Evolutionary conservation across 2,113 vertebrate genomes (phyloP).

Genomic region (Cichladusa arquata): DNA sequence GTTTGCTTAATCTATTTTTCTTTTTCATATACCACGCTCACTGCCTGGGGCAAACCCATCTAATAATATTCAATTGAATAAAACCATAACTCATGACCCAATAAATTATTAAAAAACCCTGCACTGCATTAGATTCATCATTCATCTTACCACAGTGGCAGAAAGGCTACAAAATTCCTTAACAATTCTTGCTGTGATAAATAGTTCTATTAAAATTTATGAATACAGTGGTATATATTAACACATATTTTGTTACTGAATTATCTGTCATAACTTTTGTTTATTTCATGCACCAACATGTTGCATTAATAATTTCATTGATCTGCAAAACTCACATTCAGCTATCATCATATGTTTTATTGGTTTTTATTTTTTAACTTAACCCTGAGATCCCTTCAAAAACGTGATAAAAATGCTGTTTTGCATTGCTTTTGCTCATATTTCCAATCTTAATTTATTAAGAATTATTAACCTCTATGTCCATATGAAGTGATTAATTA

Average conservation of each 20-base stretch:
- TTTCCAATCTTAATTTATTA: not conserved
- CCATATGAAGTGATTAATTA: not conserved
- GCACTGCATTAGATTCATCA: constrained; percentile 68
- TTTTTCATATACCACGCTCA: constrained; percentile 64
- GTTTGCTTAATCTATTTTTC: constrained; percentile 79
- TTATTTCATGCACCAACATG: not conserved
- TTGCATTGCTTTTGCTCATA: not conserved
- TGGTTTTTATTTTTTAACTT: not conserved
- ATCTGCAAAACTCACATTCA: constrained; percentile 6
- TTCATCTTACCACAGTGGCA: constrained; percentile 65
- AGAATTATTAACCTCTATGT: not conserved
- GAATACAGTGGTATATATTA: constrained; percentile 58
- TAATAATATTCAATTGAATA: constrained; percentile 81
- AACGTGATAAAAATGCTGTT: not conserved
- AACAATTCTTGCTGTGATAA: constrained; percentile 67
- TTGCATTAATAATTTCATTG: constrained; percentile 17
- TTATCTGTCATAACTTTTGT: constrained; percentile 32
- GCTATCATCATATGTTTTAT: not conserved
- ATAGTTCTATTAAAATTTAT: constrained; percentile 73
- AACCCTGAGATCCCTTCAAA: not conserved
- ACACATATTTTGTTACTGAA: constrained; percentile 43
- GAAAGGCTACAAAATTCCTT: constrained; percentile 64
- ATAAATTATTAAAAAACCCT: constrained; percentile 78
- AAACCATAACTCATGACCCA: constrained; percentile 80
- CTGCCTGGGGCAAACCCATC: constrained; percentile 72